A percentile compares a stretch with the other conserved stretches of the same genome.
Evolutionary conservation across 2,113 vertebrate genomes (phyloP).

Genomic region (Lanius collurio): DNA sequence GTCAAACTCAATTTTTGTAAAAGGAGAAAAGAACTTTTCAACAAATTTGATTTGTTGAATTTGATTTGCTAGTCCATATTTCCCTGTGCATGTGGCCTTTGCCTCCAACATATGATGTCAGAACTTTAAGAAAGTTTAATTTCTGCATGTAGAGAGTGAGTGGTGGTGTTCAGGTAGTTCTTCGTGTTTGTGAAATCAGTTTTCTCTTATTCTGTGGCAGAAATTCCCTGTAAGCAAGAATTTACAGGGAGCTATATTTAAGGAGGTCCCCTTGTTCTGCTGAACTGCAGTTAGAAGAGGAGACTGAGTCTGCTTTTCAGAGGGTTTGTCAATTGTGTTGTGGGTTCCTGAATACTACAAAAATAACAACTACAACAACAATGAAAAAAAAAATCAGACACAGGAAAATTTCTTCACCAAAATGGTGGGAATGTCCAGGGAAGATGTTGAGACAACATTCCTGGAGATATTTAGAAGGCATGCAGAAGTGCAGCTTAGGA

Average conservation of each 20-base stretch:
- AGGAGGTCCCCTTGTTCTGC: neutral
- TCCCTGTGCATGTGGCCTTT: neutral
- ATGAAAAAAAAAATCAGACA: neutral
- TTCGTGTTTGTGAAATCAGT: neutral
- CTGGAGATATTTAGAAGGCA: neutral
- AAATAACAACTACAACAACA: neutral
- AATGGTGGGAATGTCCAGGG: rapidly evolving
- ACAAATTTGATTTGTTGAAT: neutral
- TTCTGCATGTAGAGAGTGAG: neutral
- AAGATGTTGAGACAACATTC: neutral
- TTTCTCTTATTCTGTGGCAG: neutral
- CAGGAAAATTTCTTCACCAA: neutral
- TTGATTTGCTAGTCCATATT: neutral
- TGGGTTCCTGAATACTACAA: neutral
- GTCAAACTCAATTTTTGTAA: neutral
- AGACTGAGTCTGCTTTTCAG: neutral
- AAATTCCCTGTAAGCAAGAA: neutral
- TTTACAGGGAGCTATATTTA: neutral
- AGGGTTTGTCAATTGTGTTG: neutral
- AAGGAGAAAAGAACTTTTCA: neutral
- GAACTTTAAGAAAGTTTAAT: neutral
- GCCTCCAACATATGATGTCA: rapidly evolving
- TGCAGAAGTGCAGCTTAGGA: neutral
- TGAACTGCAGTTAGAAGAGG: neutral
- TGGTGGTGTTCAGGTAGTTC: neutral